phyloP scores from a whole-genome alignment of 2,888 invertebrate genomes.

The Mycalesis mineus region DNA sequence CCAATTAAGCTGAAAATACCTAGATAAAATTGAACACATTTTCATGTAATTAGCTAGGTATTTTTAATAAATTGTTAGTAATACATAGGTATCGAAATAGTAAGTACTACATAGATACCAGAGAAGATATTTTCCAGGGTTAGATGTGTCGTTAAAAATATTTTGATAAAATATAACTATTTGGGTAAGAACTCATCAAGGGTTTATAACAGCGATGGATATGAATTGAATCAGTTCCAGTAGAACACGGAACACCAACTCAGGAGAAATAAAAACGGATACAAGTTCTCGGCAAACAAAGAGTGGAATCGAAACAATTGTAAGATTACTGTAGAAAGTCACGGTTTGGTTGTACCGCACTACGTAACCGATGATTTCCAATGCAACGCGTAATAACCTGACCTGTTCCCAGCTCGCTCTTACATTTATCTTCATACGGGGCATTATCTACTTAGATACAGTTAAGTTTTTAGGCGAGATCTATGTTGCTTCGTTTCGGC shows the following conservation, averaged over 20 bases:
- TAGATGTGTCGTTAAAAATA: too few species aligned
- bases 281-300: slow-evolving; percentile 37
- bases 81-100: too few species aligned
- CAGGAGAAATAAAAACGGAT: slow-evolving; percentile 11
- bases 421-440: slow-evolving; percentile 28
- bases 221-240: background rate
- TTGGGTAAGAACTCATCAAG: too few species aligned
- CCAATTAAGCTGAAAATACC: too few species aligned
- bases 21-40: too few species aligned
- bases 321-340: slow-evolving; percentile 41
- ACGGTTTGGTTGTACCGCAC: slow-evolving; percentile 43
- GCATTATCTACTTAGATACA: slow-evolving; percentile 19
- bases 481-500: slow-evolving; percentile 10
- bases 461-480: slow-evolving; percentile 12
- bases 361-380: slow-evolving; percentile 55
- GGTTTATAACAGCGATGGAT: background rate
- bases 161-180: too few species aligned
- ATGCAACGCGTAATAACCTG: slow-evolving; percentile 56
- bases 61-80: too few species aligned
- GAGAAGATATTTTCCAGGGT: too few species aligned
- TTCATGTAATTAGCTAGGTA: too few species aligned
- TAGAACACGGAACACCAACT: slow-evolving; percentile 33
- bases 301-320: slow-evolving; percentile 35
- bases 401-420: slow-evolving; percentile 38
- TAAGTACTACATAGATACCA: too few species aligned